A percentile compares a stretch with the other conserved stretches of the same genome.
These are phyloP conservation scores for Oscheius onirici DNA, from an alignment of 2,888 invertebrate genomes.

Conservation along the genomic window DNA sequence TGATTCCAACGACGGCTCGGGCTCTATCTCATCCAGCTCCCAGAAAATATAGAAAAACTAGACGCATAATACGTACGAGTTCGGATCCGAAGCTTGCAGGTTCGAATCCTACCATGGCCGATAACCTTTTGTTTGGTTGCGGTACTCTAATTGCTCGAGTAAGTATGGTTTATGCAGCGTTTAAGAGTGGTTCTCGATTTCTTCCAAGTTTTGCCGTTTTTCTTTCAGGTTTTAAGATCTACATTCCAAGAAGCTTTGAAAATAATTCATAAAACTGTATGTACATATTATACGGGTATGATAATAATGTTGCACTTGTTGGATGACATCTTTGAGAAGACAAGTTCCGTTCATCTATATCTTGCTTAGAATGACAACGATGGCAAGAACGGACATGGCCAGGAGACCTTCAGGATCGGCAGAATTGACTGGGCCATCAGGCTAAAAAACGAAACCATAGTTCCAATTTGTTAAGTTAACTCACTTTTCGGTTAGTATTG, in stretches of 20 bases:
- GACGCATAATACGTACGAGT: conserved; percentile 62
- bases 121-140: conserved; percentile 36
- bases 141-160: too few relatives aligned
- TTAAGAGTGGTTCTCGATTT: too few relatives aligned
- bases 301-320: too few relatives aligned
- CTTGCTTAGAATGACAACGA: conserved; percentile 28
- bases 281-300: neutral
- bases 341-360: neutral
- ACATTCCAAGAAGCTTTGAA: neutral
- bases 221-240: neutral
- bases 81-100: conserved; percentile 54
- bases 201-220: too few relatives aligned
- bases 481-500: neutral
- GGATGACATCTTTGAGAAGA: too few relatives aligned
- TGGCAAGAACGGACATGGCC: conserved; percentile 19
- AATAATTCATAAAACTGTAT: neutral
- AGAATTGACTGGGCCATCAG: neutral
- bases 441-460: neutral
- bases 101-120: conserved; percentile 42
- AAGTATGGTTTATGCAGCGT: too few relatives aligned
- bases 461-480: neutral
- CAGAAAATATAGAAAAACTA: neutral
- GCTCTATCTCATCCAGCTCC: neutral
- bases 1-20: neutral
- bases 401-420: conserved; percentile 26